Evolutionary conservation across 1,140 invertebrate species (phyloP).

Genomic region (Agrilus planipennis): DNA sequence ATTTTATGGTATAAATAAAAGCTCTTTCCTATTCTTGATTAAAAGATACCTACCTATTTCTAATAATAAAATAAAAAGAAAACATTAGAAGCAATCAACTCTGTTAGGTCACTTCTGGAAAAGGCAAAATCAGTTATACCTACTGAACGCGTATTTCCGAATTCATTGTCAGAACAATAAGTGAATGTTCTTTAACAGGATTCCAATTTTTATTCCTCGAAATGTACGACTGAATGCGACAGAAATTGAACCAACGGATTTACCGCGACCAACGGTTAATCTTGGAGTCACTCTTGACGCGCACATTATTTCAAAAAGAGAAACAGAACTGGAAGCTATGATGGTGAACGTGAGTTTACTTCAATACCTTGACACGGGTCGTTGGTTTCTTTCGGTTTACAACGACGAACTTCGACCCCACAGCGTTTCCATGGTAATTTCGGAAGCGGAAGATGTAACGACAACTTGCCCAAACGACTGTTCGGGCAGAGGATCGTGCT

Average conservation of each 20-base stretch:
- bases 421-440: slow-evolving; percentile 65
- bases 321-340: slow-evolving; percentile 49
- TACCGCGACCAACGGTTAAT: slow-evolving; percentile 34
- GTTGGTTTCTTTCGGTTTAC: slow-evolving; percentile 92
- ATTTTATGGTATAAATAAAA: no score
- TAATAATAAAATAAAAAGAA: no score
- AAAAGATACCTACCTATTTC: no score
- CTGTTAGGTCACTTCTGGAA: no score
- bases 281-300: slow-evolving; percentile 36
- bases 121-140: no score
- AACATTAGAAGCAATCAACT: no score
- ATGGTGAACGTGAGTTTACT: slow-evolving; percentile 72
- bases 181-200: no score
- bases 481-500: slow-evolving; percentile 86
- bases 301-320: slow-evolving; percentile 46
- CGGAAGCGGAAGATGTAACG: slow-evolving; percentile 74
- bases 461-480: slow-evolving; percentile 91
- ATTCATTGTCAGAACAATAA: no score
- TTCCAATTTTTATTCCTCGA: slow-evolving; percentile 26
- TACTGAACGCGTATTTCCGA: no score
- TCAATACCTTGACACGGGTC: slow-evolving; percentile 81
- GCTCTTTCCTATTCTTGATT: no score
- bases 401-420: slow-evolving; percentile 85
- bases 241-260: slow-evolving; percentile 19
- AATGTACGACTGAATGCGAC: slow-evolving; percentile 22